Conservation (phyloP, 92 coral and sea anemone species). For the Metridium senile region DNA sequence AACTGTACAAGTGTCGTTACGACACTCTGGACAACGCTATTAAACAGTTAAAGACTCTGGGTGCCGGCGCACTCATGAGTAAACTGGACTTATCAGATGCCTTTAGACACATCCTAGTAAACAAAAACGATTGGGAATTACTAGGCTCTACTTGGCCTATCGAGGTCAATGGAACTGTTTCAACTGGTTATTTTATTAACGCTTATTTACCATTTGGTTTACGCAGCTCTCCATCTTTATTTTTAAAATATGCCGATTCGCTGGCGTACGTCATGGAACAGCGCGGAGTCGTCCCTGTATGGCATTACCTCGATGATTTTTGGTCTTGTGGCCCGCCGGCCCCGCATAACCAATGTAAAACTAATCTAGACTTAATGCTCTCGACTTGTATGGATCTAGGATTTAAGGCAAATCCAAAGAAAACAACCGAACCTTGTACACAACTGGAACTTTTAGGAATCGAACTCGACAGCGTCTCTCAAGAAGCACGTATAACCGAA, state of each 20-base stretch:
- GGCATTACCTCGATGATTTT: slow-evolving; percentile 42
- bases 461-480: slow-evolving; percentile 24
- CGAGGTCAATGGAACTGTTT: background rate
- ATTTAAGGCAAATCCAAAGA: slow-evolving; percentile 14
- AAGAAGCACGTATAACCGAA: slow-evolving; percentile 7
- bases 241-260: no score
- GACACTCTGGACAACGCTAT: slow-evolving; percentile 31
- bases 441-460: slow-evolving; percentile 13
- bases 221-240: no score
- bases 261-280: background rate
- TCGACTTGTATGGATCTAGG: slow-evolving; percentile 22
- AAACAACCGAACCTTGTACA: slow-evolving; percentile 13
- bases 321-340: slow-evolving; percentile 44
- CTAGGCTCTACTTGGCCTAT: slow-evolving; percentile 35
- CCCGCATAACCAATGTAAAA: slow-evolving; percentile 13
- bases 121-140: slow-evolving; percentile 36
- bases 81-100: slow-evolving; percentile 23
- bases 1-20: slow-evolving; percentile 14
- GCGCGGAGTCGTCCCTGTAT: no score
- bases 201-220: slow-evolving; percentile 17
- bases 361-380: slow-evolving; percentile 13
- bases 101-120: slow-evolving; percentile 15
- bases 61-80: slow-evolving; percentile 15
- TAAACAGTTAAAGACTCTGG: background rate
- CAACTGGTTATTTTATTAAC: slow-evolving; percentile 8